phyloP scores from a whole-genome alignment of 2,113 vertebrate species.

The Paratilapia polleni region DNA sequence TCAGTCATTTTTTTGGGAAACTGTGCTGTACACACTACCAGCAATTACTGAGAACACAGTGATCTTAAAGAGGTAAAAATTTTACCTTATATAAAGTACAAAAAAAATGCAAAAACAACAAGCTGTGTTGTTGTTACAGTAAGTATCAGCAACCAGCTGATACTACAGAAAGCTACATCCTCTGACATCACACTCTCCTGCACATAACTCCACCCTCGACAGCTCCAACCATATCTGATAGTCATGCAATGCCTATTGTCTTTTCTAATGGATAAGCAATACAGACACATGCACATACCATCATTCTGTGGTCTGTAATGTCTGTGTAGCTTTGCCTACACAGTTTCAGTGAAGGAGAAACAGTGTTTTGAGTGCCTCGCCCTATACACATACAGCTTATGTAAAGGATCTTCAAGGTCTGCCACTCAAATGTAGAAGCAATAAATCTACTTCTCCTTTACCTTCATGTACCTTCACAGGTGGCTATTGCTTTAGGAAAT shows the following conservation, averaged over 20 bases:
- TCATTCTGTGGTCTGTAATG: not conserved
- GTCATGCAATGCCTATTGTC: too few species aligned
- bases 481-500: slow-evolving; percentile 36
- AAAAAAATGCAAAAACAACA: not conserved
- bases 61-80: not conserved
- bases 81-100: not conserved
- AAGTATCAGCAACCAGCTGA: not conserved
- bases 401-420: slow-evolving; percentile 4
- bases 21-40: not conserved
- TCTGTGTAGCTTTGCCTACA: not conserved
- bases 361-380: not conserved
- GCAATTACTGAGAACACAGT: not conserved
- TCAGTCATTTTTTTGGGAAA: not conserved
- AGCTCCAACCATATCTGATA: too few species aligned
- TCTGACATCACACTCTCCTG: too few species aligned
- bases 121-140: not conserved
- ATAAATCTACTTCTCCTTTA: slow-evolving; percentile 39
- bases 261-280: not conserved
- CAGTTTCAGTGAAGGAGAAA: not conserved
- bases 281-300: not conserved
- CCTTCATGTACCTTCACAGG: slow-evolving; percentile 43
- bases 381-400: not conserved
- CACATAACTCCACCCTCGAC: too few species aligned
- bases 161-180: not conserved
- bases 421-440: slow-evolving; percentile 11